Base-by-base conservation (phyloP, 1,140 invertebrate genomes). In the Olivierus martensii region DNA sequence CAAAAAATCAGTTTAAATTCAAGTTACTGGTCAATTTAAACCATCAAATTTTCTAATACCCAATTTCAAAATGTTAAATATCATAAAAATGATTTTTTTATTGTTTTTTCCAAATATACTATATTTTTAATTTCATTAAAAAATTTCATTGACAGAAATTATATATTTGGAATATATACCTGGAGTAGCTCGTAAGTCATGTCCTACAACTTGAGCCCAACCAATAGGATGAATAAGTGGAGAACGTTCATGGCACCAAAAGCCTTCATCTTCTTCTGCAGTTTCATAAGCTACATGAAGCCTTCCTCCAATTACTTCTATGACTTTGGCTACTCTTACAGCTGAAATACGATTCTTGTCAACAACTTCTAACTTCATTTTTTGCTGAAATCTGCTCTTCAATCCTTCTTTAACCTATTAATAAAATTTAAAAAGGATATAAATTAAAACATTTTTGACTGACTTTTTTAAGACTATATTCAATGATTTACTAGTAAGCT, bases 211-310 rank as follows among this genome's bases (percentile, higher is more conserved):
- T 55, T 75, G 75, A 0, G 91, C 87, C 93, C 93, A 98, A 14
- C 92, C 92, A 3, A 94, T 84, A 3, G 87, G 88, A 73, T 97
- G 92, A 55, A 98, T 87, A 6, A 96, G 73, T 0, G 88, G 84
- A 0, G 90, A 94, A 65, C 90, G 84, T 68, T 93, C 87, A 61
- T 96, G 91, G 64, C 89, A 95, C 91, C 91, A 97, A 69, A 96
- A 96, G 7, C 73, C 63, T 63, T 62, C 87, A 63, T 79, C 77
- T 6, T 78, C 71, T 9, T 78, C 72, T 46, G 82, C 81, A 60
- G 92, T 86, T 61, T 85, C 88, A 71, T 97, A 97, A 60, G 81
- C 81, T 0, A 96, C 77, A 61, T 91, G 84, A 19, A 96, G 74
- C 41, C 92, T 75, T 65, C 93, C 91, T 0, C 91, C 92, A 18